These are phyloP conservation scores for Leucoptera coffeella DNA, from an alignment of 2,888 invertebrate genomes.

Conservation along the genomic window DNA sequence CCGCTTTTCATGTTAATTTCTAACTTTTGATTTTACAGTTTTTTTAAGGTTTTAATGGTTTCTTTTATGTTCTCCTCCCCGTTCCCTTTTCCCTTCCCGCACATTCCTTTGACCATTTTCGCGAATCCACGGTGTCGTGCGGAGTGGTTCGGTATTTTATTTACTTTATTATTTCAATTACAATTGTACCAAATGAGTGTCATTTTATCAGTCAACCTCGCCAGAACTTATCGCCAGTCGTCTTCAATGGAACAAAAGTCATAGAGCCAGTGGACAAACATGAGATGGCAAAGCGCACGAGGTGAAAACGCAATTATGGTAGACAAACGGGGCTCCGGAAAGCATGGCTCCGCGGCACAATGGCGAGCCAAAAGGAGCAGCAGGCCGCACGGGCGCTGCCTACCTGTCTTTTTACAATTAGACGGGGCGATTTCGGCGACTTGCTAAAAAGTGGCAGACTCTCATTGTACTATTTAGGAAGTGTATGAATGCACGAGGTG, in stretches of 20 bases:
- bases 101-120: conserved; percentile 1
- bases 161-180: too few relatives aligned
- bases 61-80: conserved; percentile 1
- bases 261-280: too few relatives aligned
- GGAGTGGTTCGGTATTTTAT: too few relatives aligned
- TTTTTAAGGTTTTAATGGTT: conserved; percentile 1
- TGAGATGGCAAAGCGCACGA: neutral
- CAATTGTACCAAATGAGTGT: too few relatives aligned
- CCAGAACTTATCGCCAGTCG: too few relatives aligned
- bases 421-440: conserved; percentile 3
- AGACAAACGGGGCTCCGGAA: conserved; percentile 18
- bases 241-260: too few relatives aligned
- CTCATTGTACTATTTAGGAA: conserved; percentile 25
- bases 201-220: too few relatives aligned
- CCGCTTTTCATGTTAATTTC: conserved; percentile 10
- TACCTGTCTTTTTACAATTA: too few relatives aligned
- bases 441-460: conserved; percentile 10
- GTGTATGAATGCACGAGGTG: conserved; percentile 34
- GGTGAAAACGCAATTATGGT: conserved; percentile 3
- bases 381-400: too few relatives aligned
- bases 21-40: conserved; percentile 2
- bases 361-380: conserved; percentile 5
- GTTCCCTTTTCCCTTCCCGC: neutral
- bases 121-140: conserved; percentile 3
- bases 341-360: conserved; percentile 6